These are phyloP conservation scores for Drosophila parthenogenetica DNA, from an alignment of 2,888 invertebrate genomes.

Conservation along the genomic window DNA sequence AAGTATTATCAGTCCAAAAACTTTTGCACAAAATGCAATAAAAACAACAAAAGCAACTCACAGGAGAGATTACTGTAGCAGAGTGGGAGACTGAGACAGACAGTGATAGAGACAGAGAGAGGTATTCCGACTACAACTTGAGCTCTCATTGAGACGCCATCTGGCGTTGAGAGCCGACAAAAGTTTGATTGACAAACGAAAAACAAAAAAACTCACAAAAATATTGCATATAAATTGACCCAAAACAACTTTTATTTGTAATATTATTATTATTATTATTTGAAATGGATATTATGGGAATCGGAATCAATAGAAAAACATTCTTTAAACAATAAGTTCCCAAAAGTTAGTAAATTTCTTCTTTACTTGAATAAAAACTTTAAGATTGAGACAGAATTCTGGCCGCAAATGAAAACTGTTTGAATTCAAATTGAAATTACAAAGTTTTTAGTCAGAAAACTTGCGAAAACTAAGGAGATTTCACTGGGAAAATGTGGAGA, in stretches of 20 bases:
- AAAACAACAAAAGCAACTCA: slow-evolving; percentile 43
- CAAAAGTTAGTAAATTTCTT: not conserved
- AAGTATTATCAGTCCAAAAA: slow-evolving; percentile 61
- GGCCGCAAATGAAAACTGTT: too few species aligned
- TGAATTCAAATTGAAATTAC: not conserved
- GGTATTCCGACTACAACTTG: slow-evolving; percentile 9
- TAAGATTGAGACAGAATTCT: not conserved
- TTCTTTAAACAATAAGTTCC: not conserved
- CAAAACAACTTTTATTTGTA: slow-evolving; percentile 1
- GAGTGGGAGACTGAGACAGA: not conserved
- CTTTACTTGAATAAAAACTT: not conserved
- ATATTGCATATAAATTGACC: slow-evolving; percentile 20
- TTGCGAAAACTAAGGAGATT: not conserved
- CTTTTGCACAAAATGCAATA: slow-evolving; percentile 51
- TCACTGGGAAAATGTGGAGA: too few species aligned
- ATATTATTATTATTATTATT: slow-evolving; percentile 11
- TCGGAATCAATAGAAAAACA: not conserved
- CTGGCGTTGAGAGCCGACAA: slow-evolving; percentile 31
- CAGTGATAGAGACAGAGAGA: not conserved
- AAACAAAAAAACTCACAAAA: slow-evolving; percentile 10
- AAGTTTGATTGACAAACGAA: slow-evolving; percentile 25
- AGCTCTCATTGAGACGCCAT: slow-evolving; percentile 40
- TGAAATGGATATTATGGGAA: slow-evolving; percentile 14
- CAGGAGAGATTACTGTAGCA: slow-evolving; percentile 39
- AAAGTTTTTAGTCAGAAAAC: not conserved